A percentile compares a stretch with the other conserved stretches of the same genome.
phyloP scores from a whole-genome alignment of 2,888 invertebrate genomes.

The Steinernema hermaphroditum region DNA sequence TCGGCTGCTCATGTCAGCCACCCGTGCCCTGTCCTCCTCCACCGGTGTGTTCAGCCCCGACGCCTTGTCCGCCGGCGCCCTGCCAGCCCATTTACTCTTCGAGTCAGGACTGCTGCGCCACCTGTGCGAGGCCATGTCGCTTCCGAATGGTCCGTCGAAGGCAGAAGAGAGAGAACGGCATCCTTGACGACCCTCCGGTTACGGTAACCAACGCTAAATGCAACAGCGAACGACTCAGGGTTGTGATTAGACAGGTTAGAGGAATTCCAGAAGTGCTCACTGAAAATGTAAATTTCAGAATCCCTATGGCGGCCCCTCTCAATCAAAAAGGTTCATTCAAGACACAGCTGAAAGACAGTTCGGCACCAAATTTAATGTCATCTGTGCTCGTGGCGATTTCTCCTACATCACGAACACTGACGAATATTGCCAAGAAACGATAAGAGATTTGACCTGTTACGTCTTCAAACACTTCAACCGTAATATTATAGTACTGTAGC shows the following conservation, averaged over 20 bases:
- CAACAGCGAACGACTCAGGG: constrained; percentile 40
- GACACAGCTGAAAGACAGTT: constrained; percentile 35
- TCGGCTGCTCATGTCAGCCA: background rate
- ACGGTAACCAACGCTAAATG: constrained; percentile 33
- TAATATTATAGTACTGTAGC: background rate
- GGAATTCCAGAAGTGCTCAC: background rate
- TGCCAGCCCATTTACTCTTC: background rate
- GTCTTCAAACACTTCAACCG: constrained; percentile 35
- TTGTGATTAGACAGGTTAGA: constrained; percentile 36
- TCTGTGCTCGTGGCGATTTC: constrained; percentile 45
- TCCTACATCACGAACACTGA: constrained; percentile 48
- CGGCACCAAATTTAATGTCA: constrained; percentile 38
- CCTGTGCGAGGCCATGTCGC: background rate
- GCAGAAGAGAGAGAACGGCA: background rate
- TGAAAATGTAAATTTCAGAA: constrained; percentile 33
- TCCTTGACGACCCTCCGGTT: constrained; percentile 12
- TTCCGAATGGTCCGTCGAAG: background rate
- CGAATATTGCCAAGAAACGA: constrained; percentile 45
- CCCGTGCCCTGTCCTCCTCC: background rate
- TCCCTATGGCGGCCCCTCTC: constrained; percentile 17
- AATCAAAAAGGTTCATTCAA: constrained; percentile 39
- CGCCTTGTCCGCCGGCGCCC: background rate
- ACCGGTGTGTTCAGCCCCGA: background rate
- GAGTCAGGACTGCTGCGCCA: constrained; percentile 3
- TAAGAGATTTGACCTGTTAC: constrained; percentile 38